A percentile compares a stretch with the other conserved stretches of the same genome.
These are phyloP conservation scores for Hesperophylax magnus DNA, from an alignment of 1,140 invertebrate genomes.

Conservation along the genomic window DNA sequence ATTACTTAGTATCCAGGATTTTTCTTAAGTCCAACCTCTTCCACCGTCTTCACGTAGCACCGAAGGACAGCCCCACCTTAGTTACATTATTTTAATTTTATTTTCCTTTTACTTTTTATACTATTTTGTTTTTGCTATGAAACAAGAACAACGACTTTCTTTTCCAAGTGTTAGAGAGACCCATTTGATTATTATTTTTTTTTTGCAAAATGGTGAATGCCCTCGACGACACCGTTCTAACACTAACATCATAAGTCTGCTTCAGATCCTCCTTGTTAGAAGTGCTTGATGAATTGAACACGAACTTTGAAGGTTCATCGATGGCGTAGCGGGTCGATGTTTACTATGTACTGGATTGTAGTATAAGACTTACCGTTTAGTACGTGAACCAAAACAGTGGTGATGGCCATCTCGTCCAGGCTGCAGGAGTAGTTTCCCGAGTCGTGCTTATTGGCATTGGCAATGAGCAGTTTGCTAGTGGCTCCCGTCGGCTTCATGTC, in stretches of 20 bases:
- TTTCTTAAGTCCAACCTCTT: too few species aligned
- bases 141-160: too few species aligned
- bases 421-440: slow-evolving; percentile 84
- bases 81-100: too few species aligned
- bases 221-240: neutral
- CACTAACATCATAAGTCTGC: neutral
- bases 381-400: slow-evolving; percentile 80
- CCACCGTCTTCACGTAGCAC: too few species aligned
- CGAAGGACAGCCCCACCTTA: too few species aligned
- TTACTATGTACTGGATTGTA: neutral
- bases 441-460: slow-evolving; percentile 81
- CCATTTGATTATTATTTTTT: too few species aligned
- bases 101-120: too few species aligned
- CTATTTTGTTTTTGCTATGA: too few species aligned
- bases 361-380: slow-evolving; percentile 77
- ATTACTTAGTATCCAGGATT: too few species aligned
- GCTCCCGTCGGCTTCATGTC: slow-evolving; percentile 79
- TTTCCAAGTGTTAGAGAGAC: too few species aligned
- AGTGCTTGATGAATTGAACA: neutral
- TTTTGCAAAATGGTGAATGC: neutral
- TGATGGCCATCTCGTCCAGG: slow-evolving; percentile 76
- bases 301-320: neutral
- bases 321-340: neutral
- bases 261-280: neutral
- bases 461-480: slow-evolving; percentile 80